These are phyloP conservation scores for Apamea monoglypha DNA, from an alignment of 2,888 invertebrate genomes.

Conservation along the genomic window DNA sequence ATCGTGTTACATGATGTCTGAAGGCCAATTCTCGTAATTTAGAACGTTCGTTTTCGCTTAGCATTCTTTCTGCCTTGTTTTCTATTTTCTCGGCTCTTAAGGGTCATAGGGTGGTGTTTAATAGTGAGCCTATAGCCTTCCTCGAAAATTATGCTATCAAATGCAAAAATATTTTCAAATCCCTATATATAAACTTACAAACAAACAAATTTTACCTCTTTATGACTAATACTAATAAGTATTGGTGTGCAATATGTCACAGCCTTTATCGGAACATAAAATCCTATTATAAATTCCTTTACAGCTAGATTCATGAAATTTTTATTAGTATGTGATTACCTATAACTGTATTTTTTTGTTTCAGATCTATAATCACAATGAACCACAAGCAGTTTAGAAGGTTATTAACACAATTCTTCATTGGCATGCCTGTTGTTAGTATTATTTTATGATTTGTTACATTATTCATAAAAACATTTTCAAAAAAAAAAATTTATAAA, in stretches of 20 bases:
- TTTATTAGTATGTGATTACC: background rate
- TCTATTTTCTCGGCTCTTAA: too few species aligned
- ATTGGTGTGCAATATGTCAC: background rate
- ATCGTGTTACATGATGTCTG: background rate
- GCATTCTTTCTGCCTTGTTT: too few species aligned
- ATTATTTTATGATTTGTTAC: slow-evolving; percentile 49
- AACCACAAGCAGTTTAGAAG: slow-evolving; percentile 94
- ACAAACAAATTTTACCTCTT: too few species aligned
- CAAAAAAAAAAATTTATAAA: background rate
- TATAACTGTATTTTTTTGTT: slow-evolving; percentile 70
- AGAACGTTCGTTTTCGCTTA: too few species aligned
- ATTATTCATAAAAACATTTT: background rate
- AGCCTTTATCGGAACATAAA: background rate
- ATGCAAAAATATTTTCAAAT: too few species aligned
- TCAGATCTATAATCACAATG: slow-evolving; percentile 97
- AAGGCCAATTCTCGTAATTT: too few species aligned
- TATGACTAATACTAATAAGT: too few species aligned
- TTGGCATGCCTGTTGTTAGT: slow-evolving; percentile 96
- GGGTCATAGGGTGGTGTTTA: too few species aligned
- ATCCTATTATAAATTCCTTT: background rate
- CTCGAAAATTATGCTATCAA: too few species aligned
- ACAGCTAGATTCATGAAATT: background rate
- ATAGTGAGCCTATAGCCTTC: too few species aligned
- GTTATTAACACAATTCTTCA: slow-evolving; percentile 94
- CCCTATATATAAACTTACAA: too few species aligned